Evolutionary conservation across 2,888 invertebrate species (phyloP).

Genomic region (Drosophila birchii): DNA sequence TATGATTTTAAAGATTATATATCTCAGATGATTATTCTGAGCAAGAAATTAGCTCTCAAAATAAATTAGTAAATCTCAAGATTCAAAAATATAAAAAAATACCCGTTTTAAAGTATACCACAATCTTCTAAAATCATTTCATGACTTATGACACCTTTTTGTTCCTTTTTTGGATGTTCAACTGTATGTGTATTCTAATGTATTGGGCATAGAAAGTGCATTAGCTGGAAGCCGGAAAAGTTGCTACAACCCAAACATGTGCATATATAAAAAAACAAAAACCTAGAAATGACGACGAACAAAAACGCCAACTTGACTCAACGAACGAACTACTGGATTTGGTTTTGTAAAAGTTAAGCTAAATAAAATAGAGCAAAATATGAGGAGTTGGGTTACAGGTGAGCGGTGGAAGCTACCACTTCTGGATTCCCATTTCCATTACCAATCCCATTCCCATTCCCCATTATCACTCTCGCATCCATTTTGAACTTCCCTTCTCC

Average conservation of each 20-base stretch:
- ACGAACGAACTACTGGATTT: neutral
- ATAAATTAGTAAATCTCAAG: neutral
- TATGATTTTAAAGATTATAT: neutral
- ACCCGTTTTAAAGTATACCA: neutral
- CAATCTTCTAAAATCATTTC: neutral
- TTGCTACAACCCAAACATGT: slow-evolving; percentile 21
- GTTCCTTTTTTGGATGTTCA: slow-evolving; percentile 1
- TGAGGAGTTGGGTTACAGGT: slow-evolving; percentile 14
- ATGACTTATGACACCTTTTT: neutral
- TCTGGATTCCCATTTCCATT: slow-evolving; percentile 23
- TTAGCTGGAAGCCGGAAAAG: slow-evolving; percentile 45
- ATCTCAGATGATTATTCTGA: neutral
- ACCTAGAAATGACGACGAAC: slow-evolving; percentile 11
- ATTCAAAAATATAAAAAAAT: neutral
- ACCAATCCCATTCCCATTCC: neutral
- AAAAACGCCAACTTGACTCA: neutral
- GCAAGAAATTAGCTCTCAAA: too few species aligned
- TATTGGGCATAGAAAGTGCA: slow-evolving; percentile 38
- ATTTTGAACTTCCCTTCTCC: slow-evolving; percentile 32
- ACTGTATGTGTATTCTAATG: slow-evolving; percentile 12
- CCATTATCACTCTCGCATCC: slow-evolving; percentile 10
- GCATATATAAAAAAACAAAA: slow-evolving; percentile 1
- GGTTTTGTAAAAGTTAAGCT: neutral
- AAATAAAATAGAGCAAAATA: slow-evolving; percentile 2
- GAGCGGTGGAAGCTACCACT: slow-evolving; percentile 17